phyloP scores from a whole-genome alignment of 1,140 invertebrate species.

The Cyphomyrmex costatus region DNA sequence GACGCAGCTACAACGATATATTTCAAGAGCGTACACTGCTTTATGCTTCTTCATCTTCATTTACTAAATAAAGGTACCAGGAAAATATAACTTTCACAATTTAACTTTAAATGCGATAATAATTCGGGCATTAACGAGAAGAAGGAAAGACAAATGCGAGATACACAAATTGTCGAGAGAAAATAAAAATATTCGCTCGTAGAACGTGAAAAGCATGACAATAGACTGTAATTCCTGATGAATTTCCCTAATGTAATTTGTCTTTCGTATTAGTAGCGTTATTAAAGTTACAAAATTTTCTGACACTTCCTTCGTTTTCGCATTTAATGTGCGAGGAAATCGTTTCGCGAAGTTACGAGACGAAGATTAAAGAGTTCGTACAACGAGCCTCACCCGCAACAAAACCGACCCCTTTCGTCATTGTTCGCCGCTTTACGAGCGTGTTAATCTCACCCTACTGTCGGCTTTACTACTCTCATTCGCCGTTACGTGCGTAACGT shows the following conservation, averaged over 20 bases:
- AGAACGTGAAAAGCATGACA: conserved; percentile 28
- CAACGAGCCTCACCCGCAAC: conserved; percentile 56
- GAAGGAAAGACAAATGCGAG: background rate
- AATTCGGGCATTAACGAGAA: conserved; percentile 31
- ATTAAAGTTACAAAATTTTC: conserved; percentile 63
- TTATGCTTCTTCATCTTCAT: conserved; percentile 48
- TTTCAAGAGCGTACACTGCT: background rate
- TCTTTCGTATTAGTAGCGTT: conserved; percentile 36
- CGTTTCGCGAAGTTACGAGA: conserved; percentile 55
- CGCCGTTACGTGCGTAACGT: conserved; percentile 71
- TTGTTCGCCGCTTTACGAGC: conserved; percentile 77
- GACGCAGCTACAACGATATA: conserved; percentile 20
- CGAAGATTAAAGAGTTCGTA: conserved; percentile 61
- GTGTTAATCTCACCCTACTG: conserved; percentile 74
- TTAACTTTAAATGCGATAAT: conserved; percentile 54
- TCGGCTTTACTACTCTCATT: conserved; percentile 71
- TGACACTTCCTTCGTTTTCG: conserved; percentile 49
- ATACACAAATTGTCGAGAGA: conserved; percentile 16
- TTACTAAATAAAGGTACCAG: conserved; percentile 13
- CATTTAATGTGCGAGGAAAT: conserved; percentile 58
- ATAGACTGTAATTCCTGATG: conserved; percentile 32
- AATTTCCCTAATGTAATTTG: conserved; percentile 57
- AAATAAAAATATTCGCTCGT: conserved; percentile 41
- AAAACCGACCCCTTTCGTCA: conserved; percentile 72
- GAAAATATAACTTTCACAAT: conserved; percentile 57